These are phyloP conservation scores for Tapirus indicus DNA, from an alignment of 2,797 vertebrate genomes.

Conservation along the genomic window DNA sequence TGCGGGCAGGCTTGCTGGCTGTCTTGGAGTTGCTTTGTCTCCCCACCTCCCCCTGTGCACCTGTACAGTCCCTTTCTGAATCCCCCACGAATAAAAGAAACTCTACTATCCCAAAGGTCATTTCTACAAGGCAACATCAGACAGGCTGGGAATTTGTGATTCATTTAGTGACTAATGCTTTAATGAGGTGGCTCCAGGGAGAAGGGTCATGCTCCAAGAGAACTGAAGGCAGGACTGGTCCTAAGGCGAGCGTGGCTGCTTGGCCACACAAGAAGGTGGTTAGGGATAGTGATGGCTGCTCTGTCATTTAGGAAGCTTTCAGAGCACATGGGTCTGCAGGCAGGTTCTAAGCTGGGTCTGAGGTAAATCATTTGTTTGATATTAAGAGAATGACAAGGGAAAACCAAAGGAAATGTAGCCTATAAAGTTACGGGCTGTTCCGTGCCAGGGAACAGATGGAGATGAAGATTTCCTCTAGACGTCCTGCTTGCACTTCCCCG, in stretches of 20 bases:
- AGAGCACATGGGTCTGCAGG: neutral
- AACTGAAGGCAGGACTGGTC: neutral
- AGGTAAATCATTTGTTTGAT: neutral
- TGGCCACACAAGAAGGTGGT: neutral
- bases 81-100: neutral
- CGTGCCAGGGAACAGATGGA: neutral
- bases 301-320: neutral
- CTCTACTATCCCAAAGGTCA: neutral
- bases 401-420: neutral
- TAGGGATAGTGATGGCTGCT: neutral
- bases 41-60: neutral
- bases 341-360: neutral
- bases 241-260: neutral
- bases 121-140: neutral
- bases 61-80: neutral
- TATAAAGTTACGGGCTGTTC: neutral
- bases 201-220: neutral
- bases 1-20: neutral
- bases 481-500: neutral
- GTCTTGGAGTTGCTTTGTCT: neutral
- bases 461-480: neutral
- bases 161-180: neutral
- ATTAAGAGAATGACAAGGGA: slow-evolving; percentile 4
- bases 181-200: neutral
- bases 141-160: neutral